Evolutionary conservation across 2,888 invertebrate genomes (phyloP).

Genomic region (Hemaris fuciformis): DNA sequence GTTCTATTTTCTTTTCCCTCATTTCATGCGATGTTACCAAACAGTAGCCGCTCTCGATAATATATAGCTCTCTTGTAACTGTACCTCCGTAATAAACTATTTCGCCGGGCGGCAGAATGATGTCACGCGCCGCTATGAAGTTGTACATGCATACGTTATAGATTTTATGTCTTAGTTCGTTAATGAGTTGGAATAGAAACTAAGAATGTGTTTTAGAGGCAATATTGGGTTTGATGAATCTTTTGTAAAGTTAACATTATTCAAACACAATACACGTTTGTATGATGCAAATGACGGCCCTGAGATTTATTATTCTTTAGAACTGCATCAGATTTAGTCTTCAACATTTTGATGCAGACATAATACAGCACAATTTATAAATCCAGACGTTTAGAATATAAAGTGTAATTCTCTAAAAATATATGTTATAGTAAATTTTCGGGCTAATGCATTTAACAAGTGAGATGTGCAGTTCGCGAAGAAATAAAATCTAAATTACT

Average conservation of each 20-base stretch:
- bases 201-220: background rate
- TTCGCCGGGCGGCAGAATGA: slow-evolving; percentile 76
- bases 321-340: background rate
- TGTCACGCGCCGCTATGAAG: slow-evolving; percentile 61
- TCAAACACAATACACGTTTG: background rate
- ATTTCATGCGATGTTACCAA: slow-evolving; percentile 58
- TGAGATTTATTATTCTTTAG: background rate
- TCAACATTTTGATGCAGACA: background rate
- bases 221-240: background rate
- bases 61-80: slow-evolving; percentile 74
- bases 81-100: slow-evolving; percentile 78
- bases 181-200: background rate
- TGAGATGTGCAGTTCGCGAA: slow-evolving; percentile 1
- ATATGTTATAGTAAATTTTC: background rate
- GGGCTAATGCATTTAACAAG: background rate
- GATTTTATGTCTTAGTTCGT: background rate
- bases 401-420: background rate
- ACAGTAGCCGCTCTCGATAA: slow-evolving; percentile 78
- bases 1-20: slow-evolving; percentile 53
- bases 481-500: slow-evolving; percentile 42
- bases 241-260: background rate
- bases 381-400: background rate
- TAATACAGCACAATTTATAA: background rate
- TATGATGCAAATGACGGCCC: background rate
- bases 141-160: slow-evolving; percentile 3